Evolutionary conservation across 2,113 vertebrate species (phyloP).

Genomic region (Chaetodon trifascialis): DNA sequence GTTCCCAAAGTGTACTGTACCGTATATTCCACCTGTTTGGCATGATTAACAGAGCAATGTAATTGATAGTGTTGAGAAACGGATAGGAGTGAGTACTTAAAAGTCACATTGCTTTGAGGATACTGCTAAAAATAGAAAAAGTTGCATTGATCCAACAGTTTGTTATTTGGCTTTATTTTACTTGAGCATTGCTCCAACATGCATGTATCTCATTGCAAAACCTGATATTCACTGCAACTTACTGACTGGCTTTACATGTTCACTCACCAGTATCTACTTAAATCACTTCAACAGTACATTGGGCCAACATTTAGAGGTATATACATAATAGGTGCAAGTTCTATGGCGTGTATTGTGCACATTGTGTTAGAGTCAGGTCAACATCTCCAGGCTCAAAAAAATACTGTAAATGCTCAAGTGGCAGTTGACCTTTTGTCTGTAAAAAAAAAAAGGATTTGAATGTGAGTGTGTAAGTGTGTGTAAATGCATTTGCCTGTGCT

Average conservation of each 20-base stretch:
- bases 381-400: slow-evolving; percentile 30
- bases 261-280: neutral
- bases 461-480: slow-evolving; percentile 6
- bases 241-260: neutral
- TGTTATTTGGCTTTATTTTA: slow-evolving; percentile 16
- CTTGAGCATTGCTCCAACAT: neutral
- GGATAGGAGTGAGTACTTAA: slow-evolving; percentile 45
- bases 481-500: slow-evolving; percentile 13
- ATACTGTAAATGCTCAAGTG: slow-evolving; percentile 29
- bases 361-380: neutral
- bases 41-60: slow-evolving; percentile 7
- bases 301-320: too few relatives aligned
- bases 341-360: neutral
- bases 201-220: neutral
- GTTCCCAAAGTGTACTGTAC: neutral
- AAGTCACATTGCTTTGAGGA: slow-evolving; percentile 46
- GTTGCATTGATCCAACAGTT: slow-evolving; percentile 22
- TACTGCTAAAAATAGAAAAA: slow-evolving; percentile 39
- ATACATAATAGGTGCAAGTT: too few relatives aligned
- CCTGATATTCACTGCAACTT: neutral
- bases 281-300: neutral
- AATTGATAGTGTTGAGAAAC: slow-evolving; percentile 51
- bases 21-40: neutral
- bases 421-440: slow-evolving; percentile 56
- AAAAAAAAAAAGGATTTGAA: slow-evolving; percentile 30